A percentile compares a stretch with the other conserved stretches of the same genome.
phyloP scores from a whole-genome alignment of 2,888 invertebrate species.

The Hydroisotoma schaefferi region DNA sequence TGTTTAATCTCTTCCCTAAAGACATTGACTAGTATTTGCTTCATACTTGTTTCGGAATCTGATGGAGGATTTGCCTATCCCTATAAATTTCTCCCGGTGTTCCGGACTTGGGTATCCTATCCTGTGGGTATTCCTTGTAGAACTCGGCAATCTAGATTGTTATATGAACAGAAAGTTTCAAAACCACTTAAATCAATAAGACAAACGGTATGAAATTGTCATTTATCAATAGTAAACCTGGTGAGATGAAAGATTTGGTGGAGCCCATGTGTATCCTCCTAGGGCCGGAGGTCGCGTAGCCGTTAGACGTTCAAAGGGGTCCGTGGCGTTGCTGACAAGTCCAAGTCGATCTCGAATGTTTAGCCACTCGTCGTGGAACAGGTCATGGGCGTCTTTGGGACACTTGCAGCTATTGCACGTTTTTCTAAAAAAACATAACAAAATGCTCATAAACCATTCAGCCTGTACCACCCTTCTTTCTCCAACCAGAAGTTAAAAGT shows the following conservation, averaged over 20 bases:
- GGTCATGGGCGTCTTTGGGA: conserved; percentile 81
- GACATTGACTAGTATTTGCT: too few relatives aligned
- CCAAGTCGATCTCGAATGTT: conserved; percentile 67
- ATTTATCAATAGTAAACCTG: conserved; percentile 52
- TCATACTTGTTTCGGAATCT: conserved; percentile 89
- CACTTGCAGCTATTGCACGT: conserved; percentile 91
- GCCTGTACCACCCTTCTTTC: too few relatives aligned
- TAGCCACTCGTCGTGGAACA: conserved; percentile 70
- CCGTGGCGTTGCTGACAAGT: conserved; percentile 54
- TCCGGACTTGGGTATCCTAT: conserved; percentile 71
- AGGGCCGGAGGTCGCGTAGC: conserved; percentile 57
- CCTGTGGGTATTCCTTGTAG: conserved; percentile 77
- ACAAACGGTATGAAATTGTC: neutral
- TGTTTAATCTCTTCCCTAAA: too few relatives aligned
- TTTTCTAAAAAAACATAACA: conserved; percentile 62
- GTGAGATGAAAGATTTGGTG: conserved; percentile 61
- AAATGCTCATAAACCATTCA: too few relatives aligned
- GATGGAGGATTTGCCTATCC: conserved; percentile 76
- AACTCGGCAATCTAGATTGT: conserved; percentile 81
- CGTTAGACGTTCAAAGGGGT: conserved; percentile 57
- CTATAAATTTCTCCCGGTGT: conserved; percentile 76
- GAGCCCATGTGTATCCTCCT: conserved; percentile 70
- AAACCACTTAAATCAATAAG: conserved; percentile 27
- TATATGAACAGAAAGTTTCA: too few relatives aligned
- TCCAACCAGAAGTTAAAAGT: too few relatives aligned